Evolutionary conservation across 2,888 invertebrate genomes (phyloP).

Genomic region (Pecten maximus): DNA sequence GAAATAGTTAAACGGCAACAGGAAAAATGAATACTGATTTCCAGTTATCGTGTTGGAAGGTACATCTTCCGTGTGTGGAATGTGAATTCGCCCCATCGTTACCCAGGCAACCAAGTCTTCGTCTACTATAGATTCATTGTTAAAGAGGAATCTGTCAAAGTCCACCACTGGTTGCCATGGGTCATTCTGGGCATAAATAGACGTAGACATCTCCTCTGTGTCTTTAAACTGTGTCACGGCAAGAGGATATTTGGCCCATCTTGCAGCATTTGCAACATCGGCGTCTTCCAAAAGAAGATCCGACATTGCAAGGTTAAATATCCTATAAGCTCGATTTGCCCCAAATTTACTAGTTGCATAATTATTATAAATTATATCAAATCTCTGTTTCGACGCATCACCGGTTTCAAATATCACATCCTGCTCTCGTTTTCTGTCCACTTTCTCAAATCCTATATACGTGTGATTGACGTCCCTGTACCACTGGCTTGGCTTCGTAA

Average conservation of each 20-base stretch:
- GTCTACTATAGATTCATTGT: slow-evolving; percentile 75
- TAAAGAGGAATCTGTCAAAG: slow-evolving; percentile 72
- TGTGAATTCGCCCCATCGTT: slow-evolving; percentile 73
- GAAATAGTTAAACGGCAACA: slow-evolving; percentile 78
- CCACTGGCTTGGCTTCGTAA: slow-evolving; percentile 65
- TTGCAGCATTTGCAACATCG: slow-evolving; percentile 64
- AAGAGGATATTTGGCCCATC: slow-evolving; percentile 75
- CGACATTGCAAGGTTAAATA: slow-evolving; percentile 63
- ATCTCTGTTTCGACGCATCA: slow-evolving; percentile 62
- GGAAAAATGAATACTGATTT: slow-evolving; percentile 67
- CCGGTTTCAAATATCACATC: slow-evolving; percentile 66
- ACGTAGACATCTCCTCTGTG: slow-evolving; percentile 72
- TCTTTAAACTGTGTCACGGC: slow-evolving; percentile 76
- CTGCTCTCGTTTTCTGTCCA: slow-evolving; percentile 67
- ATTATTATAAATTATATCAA: slow-evolving; percentile 68
- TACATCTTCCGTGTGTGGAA: slow-evolving; percentile 78
- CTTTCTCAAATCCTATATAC: slow-evolving; percentile 63
- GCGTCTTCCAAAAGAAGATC: slow-evolving; percentile 69
- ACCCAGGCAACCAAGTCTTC: slow-evolving; percentile 79
- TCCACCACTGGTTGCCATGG: slow-evolving; percentile 75
- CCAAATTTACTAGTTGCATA: slow-evolving; percentile 68
- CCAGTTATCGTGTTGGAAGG: slow-evolving; percentile 74
- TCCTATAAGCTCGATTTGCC: slow-evolving; percentile 68
- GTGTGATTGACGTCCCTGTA: slow-evolving; percentile 62
- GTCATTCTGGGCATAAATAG: slow-evolving; percentile 75